phyloP scores from a whole-genome alignment of 2,113 vertebrate species.

The Geothlypis trichas region DNA sequence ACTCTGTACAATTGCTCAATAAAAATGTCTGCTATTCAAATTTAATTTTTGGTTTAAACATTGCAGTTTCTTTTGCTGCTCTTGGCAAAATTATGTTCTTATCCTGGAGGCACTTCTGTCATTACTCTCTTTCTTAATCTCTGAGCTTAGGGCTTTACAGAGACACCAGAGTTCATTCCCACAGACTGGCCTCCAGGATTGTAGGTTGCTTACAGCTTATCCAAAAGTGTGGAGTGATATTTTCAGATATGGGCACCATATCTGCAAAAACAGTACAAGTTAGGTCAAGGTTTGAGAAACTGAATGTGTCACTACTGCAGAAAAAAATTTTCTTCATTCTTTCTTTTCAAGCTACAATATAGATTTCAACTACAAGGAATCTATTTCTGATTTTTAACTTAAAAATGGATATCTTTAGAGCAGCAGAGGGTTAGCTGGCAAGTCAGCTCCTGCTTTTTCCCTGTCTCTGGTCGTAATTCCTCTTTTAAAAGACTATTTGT shows the following conservation, averaged over 20 bases:
- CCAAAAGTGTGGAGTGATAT: neutral
- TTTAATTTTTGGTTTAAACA: neutral
- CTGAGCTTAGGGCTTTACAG: neutral
- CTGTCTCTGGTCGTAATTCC: neutral
- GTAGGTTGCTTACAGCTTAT: neutral
- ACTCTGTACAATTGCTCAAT: neutral
- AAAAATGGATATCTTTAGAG: neutral
- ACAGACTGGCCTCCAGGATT: neutral
- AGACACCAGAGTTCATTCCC: neutral
- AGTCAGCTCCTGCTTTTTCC: neutral
- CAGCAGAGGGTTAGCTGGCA: neutral
- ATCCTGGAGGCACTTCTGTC: neutral
- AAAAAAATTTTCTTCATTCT: neutral
- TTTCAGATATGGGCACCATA: neutral
- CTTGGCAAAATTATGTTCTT: neutral
- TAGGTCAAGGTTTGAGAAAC: neutral
- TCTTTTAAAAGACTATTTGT: neutral
- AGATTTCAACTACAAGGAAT: neutral
- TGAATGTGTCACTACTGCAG: neutral
- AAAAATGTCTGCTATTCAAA: conserved; percentile 10
- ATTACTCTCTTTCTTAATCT: neutral
- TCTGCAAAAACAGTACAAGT: neutral
- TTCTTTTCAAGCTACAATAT: neutral
- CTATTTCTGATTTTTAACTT: neutral
- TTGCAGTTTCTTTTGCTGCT: neutral